Evolutionary conservation across 2,797 vertebrate species (phyloP).

Genomic region (Molossus alvarezi): DNA sequence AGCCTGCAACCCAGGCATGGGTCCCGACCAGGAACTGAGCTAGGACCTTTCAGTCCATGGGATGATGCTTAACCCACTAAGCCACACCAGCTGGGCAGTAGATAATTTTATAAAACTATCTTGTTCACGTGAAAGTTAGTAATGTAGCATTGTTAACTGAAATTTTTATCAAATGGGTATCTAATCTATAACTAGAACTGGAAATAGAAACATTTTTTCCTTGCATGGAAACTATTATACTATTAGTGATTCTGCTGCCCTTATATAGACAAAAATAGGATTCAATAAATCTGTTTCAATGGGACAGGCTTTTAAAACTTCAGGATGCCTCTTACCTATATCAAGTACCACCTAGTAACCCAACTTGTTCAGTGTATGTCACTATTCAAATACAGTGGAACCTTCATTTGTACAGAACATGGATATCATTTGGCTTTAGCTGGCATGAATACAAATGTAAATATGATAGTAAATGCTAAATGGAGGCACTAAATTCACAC

Average conservation of each 20-base stretch:
- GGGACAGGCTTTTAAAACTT: neutral
- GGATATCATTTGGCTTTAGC: neutral
- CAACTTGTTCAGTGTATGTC: neutral
- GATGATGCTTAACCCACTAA: no score
- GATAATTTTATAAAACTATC: slow-evolving; percentile 51
- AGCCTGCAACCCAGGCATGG: no score
- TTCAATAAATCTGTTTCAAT: slow-evolving; percentile 41
- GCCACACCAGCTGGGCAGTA: neutral
- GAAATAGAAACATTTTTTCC: slow-evolving; percentile 42
- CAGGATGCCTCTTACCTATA: slow-evolving; percentile 16
- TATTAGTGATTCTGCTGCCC: neutral
- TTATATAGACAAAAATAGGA: neutral
- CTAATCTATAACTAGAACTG: slow-evolving; percentile 43
- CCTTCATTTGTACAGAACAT: neutral
- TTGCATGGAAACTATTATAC: slow-evolving; percentile 12
- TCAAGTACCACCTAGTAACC: slow-evolving; percentile 23
- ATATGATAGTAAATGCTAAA: neutral
- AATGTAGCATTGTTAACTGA: neutral
- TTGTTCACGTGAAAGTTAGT: slow-evolving; percentile 16
- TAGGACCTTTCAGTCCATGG: no score
- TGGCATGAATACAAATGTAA: slow-evolving; percentile 12
- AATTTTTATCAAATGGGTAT: slow-evolving; percentile 22
- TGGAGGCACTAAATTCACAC: neutral
- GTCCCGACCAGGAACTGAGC: no score
- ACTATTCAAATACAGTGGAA: slow-evolving; percentile 40